Evolutionary conservation across 1,140 invertebrate genomes (phyloP).

Genomic region (Octopus bimaculoides): DNA sequence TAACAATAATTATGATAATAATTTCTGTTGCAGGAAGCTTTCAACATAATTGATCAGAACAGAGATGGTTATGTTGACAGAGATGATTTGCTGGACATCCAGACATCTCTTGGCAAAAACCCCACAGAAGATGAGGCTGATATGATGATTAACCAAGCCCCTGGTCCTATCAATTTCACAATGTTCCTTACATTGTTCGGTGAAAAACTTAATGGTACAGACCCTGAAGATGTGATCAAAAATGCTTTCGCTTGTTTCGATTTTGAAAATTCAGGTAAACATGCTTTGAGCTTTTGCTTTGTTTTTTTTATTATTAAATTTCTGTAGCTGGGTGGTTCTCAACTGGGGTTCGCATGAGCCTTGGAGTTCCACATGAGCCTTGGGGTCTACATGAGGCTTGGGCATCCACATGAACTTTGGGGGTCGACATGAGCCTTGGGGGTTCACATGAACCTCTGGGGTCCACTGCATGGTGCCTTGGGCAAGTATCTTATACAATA

Average conservation of each 20-base stretch:
- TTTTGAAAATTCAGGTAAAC: constrained; percentile 58
- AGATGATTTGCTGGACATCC: constrained; percentile 97
- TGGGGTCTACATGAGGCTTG: too few species aligned
- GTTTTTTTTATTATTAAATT: background rate
- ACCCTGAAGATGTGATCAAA: constrained; percentile 65
- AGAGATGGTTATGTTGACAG: constrained; percentile 96
- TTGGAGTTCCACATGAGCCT: too few species aligned
- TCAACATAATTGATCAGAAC: constrained; percentile 98
- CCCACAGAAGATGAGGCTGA: constrained; percentile 62
- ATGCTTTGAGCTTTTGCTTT: background rate
- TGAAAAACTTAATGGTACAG: constrained; percentile 64
- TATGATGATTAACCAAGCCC: constrained; percentile 64
- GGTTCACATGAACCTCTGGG: too few species aligned
- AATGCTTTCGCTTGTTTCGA: constrained; percentile 67
- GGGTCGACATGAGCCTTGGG: too few species aligned
- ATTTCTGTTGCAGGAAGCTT: constrained; percentile 85
- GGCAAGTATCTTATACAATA: too few species aligned
- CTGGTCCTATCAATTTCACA: constrained; percentile 68
- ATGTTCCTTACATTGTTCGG: constrained; percentile 68
- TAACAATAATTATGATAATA: too few species aligned
- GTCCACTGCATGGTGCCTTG: too few species aligned
- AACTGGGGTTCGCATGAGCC: too few species aligned
- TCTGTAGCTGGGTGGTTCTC: too few species aligned
- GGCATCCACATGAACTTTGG: too few species aligned
- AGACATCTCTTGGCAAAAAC: constrained; percentile 81